Evolutionary conservation across 2,888 invertebrate species (phyloP), one percentile per base, ranked within the genome.

Genomic region (Dorcus parallelipipedus): DNA sequence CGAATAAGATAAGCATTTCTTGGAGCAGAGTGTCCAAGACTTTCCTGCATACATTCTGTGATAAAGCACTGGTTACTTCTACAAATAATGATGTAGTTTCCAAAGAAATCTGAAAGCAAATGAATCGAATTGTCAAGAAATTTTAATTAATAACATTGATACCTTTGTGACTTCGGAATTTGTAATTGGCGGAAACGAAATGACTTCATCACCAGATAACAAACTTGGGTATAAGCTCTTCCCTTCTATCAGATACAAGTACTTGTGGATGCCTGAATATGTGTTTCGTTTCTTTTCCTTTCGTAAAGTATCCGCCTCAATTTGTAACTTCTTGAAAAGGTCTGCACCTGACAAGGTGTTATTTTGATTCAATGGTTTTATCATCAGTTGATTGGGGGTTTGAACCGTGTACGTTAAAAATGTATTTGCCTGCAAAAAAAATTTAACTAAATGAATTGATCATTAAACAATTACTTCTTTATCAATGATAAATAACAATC

Each of bases 151-250:
- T 26, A 9, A 43, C 10, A 49, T 43, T 38, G 6, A 56, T 75
- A 90, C 90, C 83, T 93, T 93, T 1, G 91, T 89, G 61, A 83
- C 79, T 53, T 93, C 91, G 57, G 90, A 87, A 78, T 94, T 93
- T 17, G 93, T 93, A 67, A 94, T 89, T 0, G 94, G 93, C 9
- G 93, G 93, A 72, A 94, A 89, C 42, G 93, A 93, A 68, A 94
- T 88, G 2, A 91, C 89, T 60, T 81, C 82, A 80, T 79, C 4
- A 82, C 8, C 78, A 71, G 91, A 89, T 63, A 85, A 69, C 42
- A 93, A 74, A 69, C 89, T 92, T 0, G 93, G 89, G 74, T 88
- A 93, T 41, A 84, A 75, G 0, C 84, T 79, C 73, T 90, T 88
- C 41, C 89, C 90, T 74, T 91, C 89, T 61, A 94, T 76, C 20